Evolutionary conservation across 2,113 vertebrate genomes (phyloP).

Genomic region (Paratilapia polleni): DNA sequence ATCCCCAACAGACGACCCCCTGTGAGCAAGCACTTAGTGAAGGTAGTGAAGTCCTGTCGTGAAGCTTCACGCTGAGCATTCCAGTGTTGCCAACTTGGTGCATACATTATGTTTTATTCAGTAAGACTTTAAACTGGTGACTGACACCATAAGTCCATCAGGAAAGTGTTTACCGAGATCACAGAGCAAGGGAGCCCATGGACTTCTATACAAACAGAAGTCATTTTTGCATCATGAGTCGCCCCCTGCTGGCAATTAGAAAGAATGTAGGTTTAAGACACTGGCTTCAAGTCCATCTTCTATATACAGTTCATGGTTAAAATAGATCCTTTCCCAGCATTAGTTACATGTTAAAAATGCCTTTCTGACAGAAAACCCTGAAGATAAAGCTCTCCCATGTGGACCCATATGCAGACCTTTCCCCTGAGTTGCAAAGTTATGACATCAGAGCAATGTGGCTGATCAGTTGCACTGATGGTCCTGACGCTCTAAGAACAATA

Average conservation of each 20-base stretch:
- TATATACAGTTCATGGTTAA: too few relatives aligned
- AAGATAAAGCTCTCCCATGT: background rate
- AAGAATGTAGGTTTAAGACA: background rate
- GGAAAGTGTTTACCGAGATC: too few relatives aligned
- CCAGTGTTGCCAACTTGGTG: background rate
- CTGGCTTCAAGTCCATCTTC: too few relatives aligned
- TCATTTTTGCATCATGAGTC: background rate
- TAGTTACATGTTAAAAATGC: background rate
- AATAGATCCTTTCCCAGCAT: too few relatives aligned
- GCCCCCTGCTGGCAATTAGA: background rate
- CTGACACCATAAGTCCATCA: too few relatives aligned
- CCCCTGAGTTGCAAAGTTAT: background rate
- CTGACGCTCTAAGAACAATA: background rate
- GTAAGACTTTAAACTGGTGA: too few relatives aligned
- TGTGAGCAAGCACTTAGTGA: too few relatives aligned
- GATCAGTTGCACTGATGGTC: background rate
- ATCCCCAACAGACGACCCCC: too few relatives aligned
- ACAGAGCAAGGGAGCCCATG: too few relatives aligned
- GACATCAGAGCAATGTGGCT: background rate
- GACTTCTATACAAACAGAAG: background rate
- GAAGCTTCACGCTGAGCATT: background rate
- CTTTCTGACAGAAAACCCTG: background rate
- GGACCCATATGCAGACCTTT: background rate
- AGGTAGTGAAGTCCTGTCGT: background rate
- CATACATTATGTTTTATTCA: background rate